Base-by-base conservation (phyloP, 2,888 invertebrate genomes). In the Stenurella melanura region DNA sequence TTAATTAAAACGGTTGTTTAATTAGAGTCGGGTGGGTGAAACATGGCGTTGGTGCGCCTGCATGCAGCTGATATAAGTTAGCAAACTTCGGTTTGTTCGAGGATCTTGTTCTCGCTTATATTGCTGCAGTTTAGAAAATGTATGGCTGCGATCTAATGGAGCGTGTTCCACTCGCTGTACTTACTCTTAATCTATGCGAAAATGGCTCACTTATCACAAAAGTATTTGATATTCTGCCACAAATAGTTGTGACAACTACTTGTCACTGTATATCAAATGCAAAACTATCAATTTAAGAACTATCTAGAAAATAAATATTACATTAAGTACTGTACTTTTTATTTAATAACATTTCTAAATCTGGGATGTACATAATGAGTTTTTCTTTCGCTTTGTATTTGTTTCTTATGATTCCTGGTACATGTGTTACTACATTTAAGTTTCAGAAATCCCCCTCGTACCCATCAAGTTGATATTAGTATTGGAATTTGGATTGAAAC, bases 1-100 rank as follows among this genome's bases (percentile, higher is more conserved):
- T 90, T 90, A 90, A 90, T 90, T 90, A 90, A 90, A 90, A 90
- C 90, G 89, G 89, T 87, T 88, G 90, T 90, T 90, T 90, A 90
- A 90, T 90, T 90, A 90, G 89, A 89, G 85, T 87, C 85, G 85
- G 88, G 84, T 84, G 87, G 87, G 85, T 88, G 87, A 88, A 88
- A 88, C 88, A 88, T 87, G 89, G 87, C 85, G 85, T 81, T 82
- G 83, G 83, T 81, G 84, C 84, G 88, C 86, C 88, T 88, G 88
- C 87, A 87, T 87, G 86, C 85, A 83, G 86, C 88, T 88, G 88
- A 89, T 88, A 88, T 88, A 87, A 88, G 86, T 87, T 79, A 73
- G 86, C 84, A 87, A 88, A 87, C 85, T 88, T 88, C 83, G 86
- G 86, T 86, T 86, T 86, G 85, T 84, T 85, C 83, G 83, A 84